Evolutionary conservation across 2,797 vertebrate species (phyloP), one percentile per base, ranked within the genome.

Genomic region (Helicolenus hilgendorfi): DNA sequence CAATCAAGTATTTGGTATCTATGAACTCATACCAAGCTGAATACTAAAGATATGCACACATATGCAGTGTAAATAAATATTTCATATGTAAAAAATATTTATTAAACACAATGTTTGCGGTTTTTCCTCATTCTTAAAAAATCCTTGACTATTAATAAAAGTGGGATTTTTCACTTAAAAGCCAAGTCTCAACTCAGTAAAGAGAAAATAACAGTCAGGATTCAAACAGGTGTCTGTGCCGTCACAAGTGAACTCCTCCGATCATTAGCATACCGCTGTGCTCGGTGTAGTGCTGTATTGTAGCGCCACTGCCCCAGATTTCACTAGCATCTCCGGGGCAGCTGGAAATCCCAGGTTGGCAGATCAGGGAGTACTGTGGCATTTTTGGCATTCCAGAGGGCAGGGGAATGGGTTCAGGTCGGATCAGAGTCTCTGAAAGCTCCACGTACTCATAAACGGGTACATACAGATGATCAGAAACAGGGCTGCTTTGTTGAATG

Each of bases 311-410:
- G 71, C 31, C 60, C 58, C 64, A 77, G 76, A 82, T 86, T 85
- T 83, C 84, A 72, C 53, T 83, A 78, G 73, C 73, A 92, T 88
- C 85, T 88, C 83, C 74, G 29, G 73, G 56, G 83, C 68, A 83
- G 82, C 84, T 83, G 24, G 41, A 91, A 92, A 86, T 90, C 85
- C 79, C 36, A 87, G 70, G 64, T 80, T 94, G 89, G 88, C 87
- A 88, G 82, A 86, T 89, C 63, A 69, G 65, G 53, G 77, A 78
- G 77, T 29, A 38, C 59, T 38, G 78, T 53, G 79, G 79, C 84
- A 91, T 95, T 78, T 93, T 89, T 93, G 59, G 60, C 88, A 96
- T 96, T 95, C 94, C 89, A 82, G 38, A 49, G 83, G 36, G 22
- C 31, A 84, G 88, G 83, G 82, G 78, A 88, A 80, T 60, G 79